A percentile compares a stretch with the other conserved stretches of the same genome.
Conservation (phyloP, 1,140 invertebrate species). For the Orchesella cincta region DNA sequence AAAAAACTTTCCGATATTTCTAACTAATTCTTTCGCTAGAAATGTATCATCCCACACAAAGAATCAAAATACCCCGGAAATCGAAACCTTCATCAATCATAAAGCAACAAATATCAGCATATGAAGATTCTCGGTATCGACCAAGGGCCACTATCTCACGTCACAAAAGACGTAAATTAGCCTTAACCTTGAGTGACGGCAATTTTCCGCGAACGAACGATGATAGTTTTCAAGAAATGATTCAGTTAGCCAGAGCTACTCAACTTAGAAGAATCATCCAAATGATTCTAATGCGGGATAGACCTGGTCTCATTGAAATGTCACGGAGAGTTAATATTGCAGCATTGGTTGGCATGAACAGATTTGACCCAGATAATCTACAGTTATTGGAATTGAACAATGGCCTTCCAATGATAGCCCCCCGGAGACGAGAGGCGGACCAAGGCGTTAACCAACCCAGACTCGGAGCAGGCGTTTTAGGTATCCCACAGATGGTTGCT, state of each 20-base stretch:
- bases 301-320: conserved; percentile 21
- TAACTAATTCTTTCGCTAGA: background rate
- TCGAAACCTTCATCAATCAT: background rate
- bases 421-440: background rate
- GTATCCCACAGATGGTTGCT: conserved; percentile 21
- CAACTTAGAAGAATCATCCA: conserved; percentile 23
- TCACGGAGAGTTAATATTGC: conserved; percentile 4
- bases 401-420: conserved; percentile 21
- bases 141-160: background rate
- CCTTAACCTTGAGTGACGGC: conserved; percentile 9
- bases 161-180: background rate
- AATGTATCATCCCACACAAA: background rate
- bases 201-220: conserved; percentile 5
- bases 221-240: background rate
- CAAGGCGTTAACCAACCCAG: background rate
- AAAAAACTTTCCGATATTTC: too few species aligned
- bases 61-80: conserved; percentile 16
- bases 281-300: conserved; percentile 1
- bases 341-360: conserved; percentile 7
- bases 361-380: conserved; percentile 28
- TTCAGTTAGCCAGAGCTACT: background rate
- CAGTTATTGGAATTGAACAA: conserved; percentile 16
- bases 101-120: background rate
- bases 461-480: background rate
- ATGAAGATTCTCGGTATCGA: background rate